A percentile compares a stretch with the other conserved stretches of the same genome.
Conservation (phyloP, 2,113 vertebrate genomes). For the Paramisgurnus dabryanus region DNA sequence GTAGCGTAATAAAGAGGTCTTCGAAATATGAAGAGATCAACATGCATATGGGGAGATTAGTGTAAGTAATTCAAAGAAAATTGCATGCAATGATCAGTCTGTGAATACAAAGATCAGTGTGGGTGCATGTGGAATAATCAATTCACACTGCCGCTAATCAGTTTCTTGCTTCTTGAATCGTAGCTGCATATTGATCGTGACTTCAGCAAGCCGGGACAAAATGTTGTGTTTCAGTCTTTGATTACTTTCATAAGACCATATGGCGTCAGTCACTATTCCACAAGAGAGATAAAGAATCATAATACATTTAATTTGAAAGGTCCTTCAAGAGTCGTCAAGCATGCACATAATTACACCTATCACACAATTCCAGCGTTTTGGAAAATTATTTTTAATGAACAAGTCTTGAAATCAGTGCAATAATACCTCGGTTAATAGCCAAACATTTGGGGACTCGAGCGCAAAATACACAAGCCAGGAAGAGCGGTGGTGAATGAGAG, state of each 20-base stretch:
- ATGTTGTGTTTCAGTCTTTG: slow-evolving; percentile 15
- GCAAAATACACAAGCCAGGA: too few relatives aligned
- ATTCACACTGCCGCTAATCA: slow-evolving; percentile 39
- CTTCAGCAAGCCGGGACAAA: slow-evolving; percentile 12
- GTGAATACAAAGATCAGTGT: slow-evolving; percentile 33
- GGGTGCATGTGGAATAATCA: slow-evolving; percentile 34
- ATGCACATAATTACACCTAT: neutral
- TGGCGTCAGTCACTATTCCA: slow-evolving; percentile 17
- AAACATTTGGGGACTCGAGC: slow-evolving; percentile 27
- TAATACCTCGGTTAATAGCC: slow-evolving; percentile 10
- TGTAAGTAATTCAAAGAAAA: slow-evolving; percentile 30
- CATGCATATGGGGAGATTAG: slow-evolving; percentile 24
- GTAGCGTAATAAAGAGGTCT: neutral
- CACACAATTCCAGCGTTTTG: neutral
- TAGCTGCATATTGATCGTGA: slow-evolving; percentile 41
- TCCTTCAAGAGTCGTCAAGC: slow-evolving; percentile 9
- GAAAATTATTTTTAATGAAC: slow-evolving; percentile 12
- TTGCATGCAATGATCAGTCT: slow-evolving; percentile 17
- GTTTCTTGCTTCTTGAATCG: slow-evolving; percentile 34
- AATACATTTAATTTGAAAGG: neutral
- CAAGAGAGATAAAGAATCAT: slow-evolving; percentile 15
- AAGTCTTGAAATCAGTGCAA: slow-evolving; percentile 26
- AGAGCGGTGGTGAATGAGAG: slow-evolving; percentile 25
- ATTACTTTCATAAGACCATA: slow-evolving; percentile 11
- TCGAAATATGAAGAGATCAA: slow-evolving; percentile 10